A percentile compares a stretch with the other conserved stretches of the same genome.
phyloP scores from a whole-genome alignment of 2,888 invertebrate species.

The Synanthedon vespiformis region DNA sequence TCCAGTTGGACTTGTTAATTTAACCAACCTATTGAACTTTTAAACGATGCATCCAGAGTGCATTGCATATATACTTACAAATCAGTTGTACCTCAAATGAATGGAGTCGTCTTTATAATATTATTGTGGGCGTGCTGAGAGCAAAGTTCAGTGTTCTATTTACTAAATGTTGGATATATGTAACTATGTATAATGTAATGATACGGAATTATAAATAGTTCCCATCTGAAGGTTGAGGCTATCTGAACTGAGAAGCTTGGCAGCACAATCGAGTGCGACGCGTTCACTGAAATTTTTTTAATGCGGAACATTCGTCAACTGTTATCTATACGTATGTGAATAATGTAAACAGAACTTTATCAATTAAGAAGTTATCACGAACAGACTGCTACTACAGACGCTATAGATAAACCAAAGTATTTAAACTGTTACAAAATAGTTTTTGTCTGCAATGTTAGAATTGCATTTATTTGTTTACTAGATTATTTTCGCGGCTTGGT shows the following conservation, averaged over 20 bases:
- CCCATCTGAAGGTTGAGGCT: slow-evolving; percentile 50
- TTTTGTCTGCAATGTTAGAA: no score
- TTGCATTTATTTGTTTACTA: no score
- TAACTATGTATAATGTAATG: neutral
- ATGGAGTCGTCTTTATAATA: neutral
- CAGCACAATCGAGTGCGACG: slow-evolving; percentile 4
- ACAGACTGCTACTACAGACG: no score
- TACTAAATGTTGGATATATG: neutral
- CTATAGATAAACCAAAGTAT: no score
- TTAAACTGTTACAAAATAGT: no score
- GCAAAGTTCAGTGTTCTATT: slow-evolving; percentile 45
- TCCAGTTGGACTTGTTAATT: no score
- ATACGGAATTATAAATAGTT: slow-evolving; percentile 43
- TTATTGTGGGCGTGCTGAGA: slow-evolving; percentile 27
- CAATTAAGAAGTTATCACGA: no score
- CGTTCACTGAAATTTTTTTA: neutral
- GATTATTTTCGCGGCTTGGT: no score
- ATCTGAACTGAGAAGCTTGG: slow-evolving; percentile 13
- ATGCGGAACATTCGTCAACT: neutral
- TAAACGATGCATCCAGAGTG: neutral
- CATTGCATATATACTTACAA: neutral
- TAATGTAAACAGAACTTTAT: no score
- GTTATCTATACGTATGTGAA: no score
- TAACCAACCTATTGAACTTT: neutral
- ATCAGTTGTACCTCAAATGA: neutral